phyloP scores from a whole-genome alignment of 2,888 invertebrate genomes.

The Phrixothrix hirtus region DNA sequence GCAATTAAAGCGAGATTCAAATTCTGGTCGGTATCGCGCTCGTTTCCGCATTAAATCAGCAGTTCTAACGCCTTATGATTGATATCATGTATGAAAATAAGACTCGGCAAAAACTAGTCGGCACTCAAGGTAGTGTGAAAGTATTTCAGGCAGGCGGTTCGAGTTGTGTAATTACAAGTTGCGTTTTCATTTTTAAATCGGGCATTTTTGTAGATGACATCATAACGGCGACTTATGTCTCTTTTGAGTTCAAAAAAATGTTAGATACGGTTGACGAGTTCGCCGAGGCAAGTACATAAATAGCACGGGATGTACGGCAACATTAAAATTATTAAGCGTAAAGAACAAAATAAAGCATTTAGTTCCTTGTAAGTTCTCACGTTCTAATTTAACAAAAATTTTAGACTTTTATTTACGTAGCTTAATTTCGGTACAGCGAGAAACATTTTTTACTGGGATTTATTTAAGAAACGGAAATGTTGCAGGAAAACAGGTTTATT shows the following conservation, averaged over 20 bases:
- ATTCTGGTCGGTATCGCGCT: not conserved
- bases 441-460: too few relatives aligned
- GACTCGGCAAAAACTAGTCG: constrained; percentile 5
- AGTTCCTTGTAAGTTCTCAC: not conserved
- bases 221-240: constrained; percentile 13
- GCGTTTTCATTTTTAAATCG: constrained; percentile 19
- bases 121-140: too few relatives aligned
- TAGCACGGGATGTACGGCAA: not conserved
- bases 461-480: too few relatives aligned
- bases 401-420: too few relatives aligned
- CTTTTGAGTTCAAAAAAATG: not conserved
- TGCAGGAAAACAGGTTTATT: too few relatives aligned
- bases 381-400: constrained; percentile 7
- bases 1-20: constrained; percentile 1
- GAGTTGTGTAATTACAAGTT: constrained; percentile 19
- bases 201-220: constrained; percentile 21
- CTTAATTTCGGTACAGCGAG: too few relatives aligned
- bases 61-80: not conserved
- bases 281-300: not conserved
- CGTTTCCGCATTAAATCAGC: constrained; percentile 5
- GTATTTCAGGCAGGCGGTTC: too few relatives aligned
- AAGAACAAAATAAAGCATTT: not conserved
- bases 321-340: not conserved
- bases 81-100: constrained; percentile 8
- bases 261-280: constrained; percentile 4